These are phyloP conservation scores for Catocala sponsa DNA, from an alignment of 2,888 invertebrate species.

Conservation along the genomic window DNA sequence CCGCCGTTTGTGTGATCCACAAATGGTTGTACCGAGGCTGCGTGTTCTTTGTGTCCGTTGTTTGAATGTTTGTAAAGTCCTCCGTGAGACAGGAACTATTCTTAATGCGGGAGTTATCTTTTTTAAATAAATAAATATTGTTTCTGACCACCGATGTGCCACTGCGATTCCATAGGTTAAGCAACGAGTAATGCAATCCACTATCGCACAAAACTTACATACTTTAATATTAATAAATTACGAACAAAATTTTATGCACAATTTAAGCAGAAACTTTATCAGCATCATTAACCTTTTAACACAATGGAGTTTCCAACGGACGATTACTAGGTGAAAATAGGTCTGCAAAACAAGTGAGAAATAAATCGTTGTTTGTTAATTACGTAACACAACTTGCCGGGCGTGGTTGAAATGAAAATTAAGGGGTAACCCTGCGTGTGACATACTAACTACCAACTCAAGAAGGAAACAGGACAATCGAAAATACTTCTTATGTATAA, in stretches of 20 bases:
- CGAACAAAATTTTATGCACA: neutral
- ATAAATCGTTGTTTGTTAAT: slow-evolving; percentile 54
- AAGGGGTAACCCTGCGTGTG: slow-evolving; percentile 50
- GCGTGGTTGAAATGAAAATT: slow-evolving; percentile 51
- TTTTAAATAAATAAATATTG: too few relatives aligned
- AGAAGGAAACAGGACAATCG: neutral
- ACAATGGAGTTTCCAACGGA: slow-evolving; percentile 30
- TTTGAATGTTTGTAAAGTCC: too few relatives aligned
- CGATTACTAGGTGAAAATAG: slow-evolving; percentile 40
- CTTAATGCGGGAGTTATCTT: too few relatives aligned
- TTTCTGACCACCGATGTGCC: too few relatives aligned
- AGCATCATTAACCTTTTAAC: slow-evolving; percentile 19
- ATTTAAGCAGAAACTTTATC: slow-evolving; percentile 2
- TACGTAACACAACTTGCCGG: slow-evolving; percentile 45
- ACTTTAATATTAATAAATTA: too few relatives aligned
- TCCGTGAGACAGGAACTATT: too few relatives aligned
- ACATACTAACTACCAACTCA: slow-evolving; percentile 38
- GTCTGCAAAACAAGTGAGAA: slow-evolving; percentile 32
- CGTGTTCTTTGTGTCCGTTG: too few relatives aligned
- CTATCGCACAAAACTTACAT: too few relatives aligned
- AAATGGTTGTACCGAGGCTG: too few relatives aligned
- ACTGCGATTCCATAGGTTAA: too few relatives aligned
- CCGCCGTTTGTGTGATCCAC: too few relatives aligned
- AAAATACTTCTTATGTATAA: slow-evolving; percentile 15
- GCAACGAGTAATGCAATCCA: too few relatives aligned